Evolutionary conservation across 2,113 vertebrate species (phyloP), one percentile per base, ranked within the genome.

Genomic region (Gobiocypris rarus): DNA sequence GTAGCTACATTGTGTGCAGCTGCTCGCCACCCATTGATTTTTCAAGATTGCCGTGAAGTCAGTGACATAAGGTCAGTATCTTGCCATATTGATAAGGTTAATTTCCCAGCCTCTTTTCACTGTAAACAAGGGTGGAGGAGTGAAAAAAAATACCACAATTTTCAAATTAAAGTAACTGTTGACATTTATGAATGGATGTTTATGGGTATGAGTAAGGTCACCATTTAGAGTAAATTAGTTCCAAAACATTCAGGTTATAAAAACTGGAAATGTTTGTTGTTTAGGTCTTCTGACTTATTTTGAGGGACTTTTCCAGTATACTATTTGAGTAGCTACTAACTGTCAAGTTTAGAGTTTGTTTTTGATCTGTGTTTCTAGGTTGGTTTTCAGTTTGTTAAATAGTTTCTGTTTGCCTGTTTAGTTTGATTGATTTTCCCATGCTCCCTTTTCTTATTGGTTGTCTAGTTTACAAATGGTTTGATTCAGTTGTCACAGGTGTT

Each of bases 31-130:
- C 76, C 48, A 87, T 86, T 82, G 54, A 87, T 88, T 52, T 86
- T 85, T 73, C 75, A 84, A 74, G 75, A 85, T 78, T 75, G 69
- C 58, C 22, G 24, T 31, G 82, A 82, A 86, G 65, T 82, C 67
- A 83, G 70, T 83, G 84, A 76, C 85, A 81, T 83, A 83, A 86
- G 83, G 84, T 86, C 79, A 88, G 85, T 81, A 70, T 82, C 80
- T 83, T 86, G 75, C 83, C 86, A 85, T 81, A 86, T 83, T 83
- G 86, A 90, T 88, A 87, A 87, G 84, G 75, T 89, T 89, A 85
- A 89, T 89, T 85, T 79, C 26, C 2, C 10, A 9, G 67, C 75
- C 41, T 85, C 69, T 70, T 76, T 69, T 34, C 28, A 54, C 24
- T 9, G 54, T 34, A 74, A 38, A 78, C 17, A 13, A 19, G 65